Evolutionary conservation across 2,113 vertebrate genomes (phyloP), one percentile per base, ranked within the genome.

Genomic region (Daphoenositta chrysoptera): DNA sequence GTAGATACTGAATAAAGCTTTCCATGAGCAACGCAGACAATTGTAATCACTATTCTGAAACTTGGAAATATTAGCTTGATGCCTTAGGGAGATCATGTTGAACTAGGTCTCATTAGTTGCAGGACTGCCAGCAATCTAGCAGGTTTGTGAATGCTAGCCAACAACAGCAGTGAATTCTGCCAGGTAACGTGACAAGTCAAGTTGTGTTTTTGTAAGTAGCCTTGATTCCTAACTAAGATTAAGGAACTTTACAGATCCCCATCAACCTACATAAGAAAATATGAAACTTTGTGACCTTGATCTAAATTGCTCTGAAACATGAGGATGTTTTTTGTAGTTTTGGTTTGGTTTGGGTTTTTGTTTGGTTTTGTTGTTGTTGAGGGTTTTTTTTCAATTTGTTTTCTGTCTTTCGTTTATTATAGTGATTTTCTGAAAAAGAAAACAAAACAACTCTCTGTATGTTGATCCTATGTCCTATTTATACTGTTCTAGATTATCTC

Each of bases 361-460:
- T 5, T 33, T 61, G 19, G 1, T 53, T 69, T 70, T 70, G 5
- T 54, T 70, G 17, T n/a, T 39, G 2, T 37, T 56, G n/a, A n/a
- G 10, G 8, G 6, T 21, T 48, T 30, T 82, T 51, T 53, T 71
- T 33, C 9, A 47, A 4, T 40, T 64, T 45, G 19, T 30, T 1
- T 40, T 83, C 10, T 0, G 2, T 54, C 14, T 63, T 42, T 72
- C 3, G 8, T 57, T 83, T 73, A 64, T 60, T 79, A 22, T 13
- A 88, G 1, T 7, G 15, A 48, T 65, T 86, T 85, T 24, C 13
- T 56, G 10, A 68, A 72, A 90, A 82, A n/a, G 0, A 31, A 72
- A 73, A 24, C 4, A 37, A 57, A 53, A 27, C 4, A 50, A 15
- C 7, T 1, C 0, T 1, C 7, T 8, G 7, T 21, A 1, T 18